Evolutionary conservation across 2,888 invertebrate species (phyloP), one percentile per base, ranked within the genome.

Genomic region (Cremastinae sp.): DNA sequence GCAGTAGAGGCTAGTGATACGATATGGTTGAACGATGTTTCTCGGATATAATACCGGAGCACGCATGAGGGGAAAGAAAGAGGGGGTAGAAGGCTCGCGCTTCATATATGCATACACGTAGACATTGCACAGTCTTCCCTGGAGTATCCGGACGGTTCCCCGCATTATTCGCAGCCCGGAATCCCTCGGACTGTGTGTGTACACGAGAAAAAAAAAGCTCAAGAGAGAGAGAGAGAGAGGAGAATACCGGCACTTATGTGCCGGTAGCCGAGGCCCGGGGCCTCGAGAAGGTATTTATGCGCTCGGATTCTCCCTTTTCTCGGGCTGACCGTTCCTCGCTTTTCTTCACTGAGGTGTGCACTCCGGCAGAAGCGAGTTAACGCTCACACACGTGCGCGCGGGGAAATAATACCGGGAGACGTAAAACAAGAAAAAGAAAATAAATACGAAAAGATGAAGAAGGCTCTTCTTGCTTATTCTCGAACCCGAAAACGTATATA

Each of bases 251-350:
- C 72, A 76, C 75, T 75, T 75, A 75, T 72, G 70, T 72, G 75
- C 75, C 75, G 62, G 75, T 75, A 71, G 75, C 72, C 75, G 72
- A 66, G 61, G 75, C 75, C 75, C 62, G 62, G 56, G 71, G 71
- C 75, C 56, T 38, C 71, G 49, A 69, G 68, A 72, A 72, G 71
- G 75, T 72, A 75, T 75, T 75, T 75, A 72, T 75, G 75, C 71
- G 75, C 75, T 75, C 75, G 66, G 72, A 69, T 64, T 69, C 72
- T 74, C 70, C 76, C 76, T 77, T 77, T 77, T 58, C 76, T 74
- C 76, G 64, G 53, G 16, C 72, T 62, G 41, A 28, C 28, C 51
- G 62, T 64, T 56, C 65, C 28, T 64, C 62, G 56, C 66, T 68
- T 62, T 62, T 62, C 71, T 68, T 62, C 41, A n/a, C 56, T 22